Percentiles rank a stretch among this genome's conserved stretches.
Conservation (phyloP, 2,797 vertebrate species). For the Setipinna tenuifilis region DNA sequence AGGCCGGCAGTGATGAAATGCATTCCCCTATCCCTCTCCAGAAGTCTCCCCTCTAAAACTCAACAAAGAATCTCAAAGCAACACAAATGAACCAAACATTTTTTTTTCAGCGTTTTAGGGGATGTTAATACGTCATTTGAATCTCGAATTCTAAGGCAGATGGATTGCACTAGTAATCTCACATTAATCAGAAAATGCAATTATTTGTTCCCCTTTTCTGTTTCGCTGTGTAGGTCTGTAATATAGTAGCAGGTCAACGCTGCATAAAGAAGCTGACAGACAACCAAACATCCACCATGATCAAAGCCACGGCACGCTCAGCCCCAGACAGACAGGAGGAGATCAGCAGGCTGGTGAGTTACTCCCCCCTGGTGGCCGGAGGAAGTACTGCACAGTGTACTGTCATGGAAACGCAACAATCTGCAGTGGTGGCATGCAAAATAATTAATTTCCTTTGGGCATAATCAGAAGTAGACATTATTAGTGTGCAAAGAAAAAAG, state of each 20-base stretch:
- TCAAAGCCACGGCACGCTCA: slow-evolving; percentile 95
- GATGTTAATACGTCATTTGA: too few species aligned
- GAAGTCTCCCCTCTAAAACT: too few species aligned
- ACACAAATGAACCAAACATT: too few species aligned
- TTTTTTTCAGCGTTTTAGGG: too few species aligned
- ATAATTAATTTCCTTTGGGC: neutral
- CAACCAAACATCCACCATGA: slow-evolving; percentile 98
- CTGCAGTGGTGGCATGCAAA: neutral
- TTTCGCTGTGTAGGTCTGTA: slow-evolving; percentile 83
- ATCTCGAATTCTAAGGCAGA: too few species aligned
- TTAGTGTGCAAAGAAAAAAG: neutral
- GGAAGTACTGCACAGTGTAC: neutral
- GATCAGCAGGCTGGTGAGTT: slow-evolving; percentile 92
- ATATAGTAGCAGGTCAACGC: slow-evolving; percentile 93
- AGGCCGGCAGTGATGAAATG: neutral
- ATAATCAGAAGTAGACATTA: neutral
- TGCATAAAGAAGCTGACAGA: slow-evolving; percentile 98
- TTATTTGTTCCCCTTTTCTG: neutral
- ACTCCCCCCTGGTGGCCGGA: neutral
- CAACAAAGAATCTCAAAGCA: too few species aligned
- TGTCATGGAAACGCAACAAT: too few species aligned
- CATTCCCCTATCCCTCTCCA: neutral
- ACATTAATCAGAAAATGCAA: too few species aligned
- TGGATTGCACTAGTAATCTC: too few species aligned
- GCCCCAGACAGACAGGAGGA: slow-evolving; percentile 96